phyloP scores from a whole-genome alignment of 2,797 vertebrate genomes.

The Sarcophilus harrisii region DNA sequence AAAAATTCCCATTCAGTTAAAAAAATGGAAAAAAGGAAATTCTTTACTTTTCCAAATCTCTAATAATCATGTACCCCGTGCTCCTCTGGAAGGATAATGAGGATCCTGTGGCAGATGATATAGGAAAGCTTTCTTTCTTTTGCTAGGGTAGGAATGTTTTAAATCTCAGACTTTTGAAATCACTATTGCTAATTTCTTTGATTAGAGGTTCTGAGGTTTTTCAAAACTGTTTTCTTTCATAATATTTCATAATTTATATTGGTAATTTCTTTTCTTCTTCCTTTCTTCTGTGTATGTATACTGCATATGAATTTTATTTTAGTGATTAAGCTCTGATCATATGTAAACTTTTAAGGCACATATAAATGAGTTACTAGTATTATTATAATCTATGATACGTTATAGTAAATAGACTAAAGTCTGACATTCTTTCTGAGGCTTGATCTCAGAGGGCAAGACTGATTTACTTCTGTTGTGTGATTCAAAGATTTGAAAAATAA shows the following conservation, averaged over 20 bases:
- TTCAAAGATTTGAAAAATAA: slow-evolving; percentile 26
- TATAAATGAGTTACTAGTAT: not conserved
- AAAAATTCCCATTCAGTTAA: not conserved
- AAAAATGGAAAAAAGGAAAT: slow-evolving; percentile 3
- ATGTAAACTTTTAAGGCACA: not conserved
- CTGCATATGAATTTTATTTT: not conserved
- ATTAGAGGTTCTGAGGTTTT: too few relatives aligned
- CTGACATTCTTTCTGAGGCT: not conserved
- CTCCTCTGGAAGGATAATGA: not conserved
- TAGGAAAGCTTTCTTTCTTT: not conserved
- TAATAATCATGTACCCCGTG: not conserved
- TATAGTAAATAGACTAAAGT: not conserved
- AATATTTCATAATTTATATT: not conserved
- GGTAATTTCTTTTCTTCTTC: not conserved
- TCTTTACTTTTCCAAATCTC: slow-evolving; percentile 47
- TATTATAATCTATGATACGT: not conserved
- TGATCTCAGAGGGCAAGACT: slow-evolving; percentile 12
- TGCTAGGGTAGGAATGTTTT: not conserved
- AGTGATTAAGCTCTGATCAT: not conserved
- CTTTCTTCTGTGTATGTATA: not conserved
- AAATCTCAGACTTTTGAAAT: too few relatives aligned
- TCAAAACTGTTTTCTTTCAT: not conserved
- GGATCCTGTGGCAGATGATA: not conserved
- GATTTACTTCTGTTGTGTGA: not conserved
- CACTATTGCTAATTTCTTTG: too few relatives aligned